Base-by-base conservation (phyloP, 2,888 invertebrate species). In the Lamellibrachia satsuma region DNA sequence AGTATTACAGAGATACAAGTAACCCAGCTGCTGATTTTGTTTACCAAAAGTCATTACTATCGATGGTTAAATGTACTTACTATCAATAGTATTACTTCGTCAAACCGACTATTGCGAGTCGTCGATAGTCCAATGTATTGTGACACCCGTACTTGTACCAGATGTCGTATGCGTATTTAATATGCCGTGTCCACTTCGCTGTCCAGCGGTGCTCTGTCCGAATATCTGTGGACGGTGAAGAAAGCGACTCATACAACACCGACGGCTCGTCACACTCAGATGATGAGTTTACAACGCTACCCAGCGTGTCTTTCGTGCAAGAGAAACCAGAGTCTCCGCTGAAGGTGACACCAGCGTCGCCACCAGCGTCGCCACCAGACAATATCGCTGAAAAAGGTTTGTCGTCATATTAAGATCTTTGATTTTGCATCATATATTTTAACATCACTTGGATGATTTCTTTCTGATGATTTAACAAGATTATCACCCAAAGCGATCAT, bases 151-250 rank as follows among this genome's bases (percentile, higher is more conserved):
- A 9, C 55, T 9, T 9, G 7, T 9, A 9, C 2, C 55, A 55
- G 1, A 55, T 55, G 7, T 55, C 55, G 9, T 55, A 39, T 39
- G 9, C 55, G 9, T 55, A 55, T 55, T 55, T 75, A 75, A 22
- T 75, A 2, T 75, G 22, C 4, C 75, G 22, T 75, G 75, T 75
- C n/a, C 75, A 75, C 75, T 75, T 75, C 75, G 15, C 6, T 75
- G 75, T 75, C 15, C 75, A 75, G 75, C 75, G 75, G 75, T 75
- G 75, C 75, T 75, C 75, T 75, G 75, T 15, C 75, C 75, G 75
- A 75, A n/a, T n/a, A 75, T 75, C 75, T 22, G 22, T 22, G 75
- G n/a, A 6, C 75, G 22, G 75, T 75, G 75, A n/a, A 22, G 75
- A 75, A 15, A 22, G n/a, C 4, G 75, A 75, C 22, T 15, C 75